Base-by-base conservation (phyloP, 2,888 invertebrate genomes). In the Sphinx pinastri region DNA sequence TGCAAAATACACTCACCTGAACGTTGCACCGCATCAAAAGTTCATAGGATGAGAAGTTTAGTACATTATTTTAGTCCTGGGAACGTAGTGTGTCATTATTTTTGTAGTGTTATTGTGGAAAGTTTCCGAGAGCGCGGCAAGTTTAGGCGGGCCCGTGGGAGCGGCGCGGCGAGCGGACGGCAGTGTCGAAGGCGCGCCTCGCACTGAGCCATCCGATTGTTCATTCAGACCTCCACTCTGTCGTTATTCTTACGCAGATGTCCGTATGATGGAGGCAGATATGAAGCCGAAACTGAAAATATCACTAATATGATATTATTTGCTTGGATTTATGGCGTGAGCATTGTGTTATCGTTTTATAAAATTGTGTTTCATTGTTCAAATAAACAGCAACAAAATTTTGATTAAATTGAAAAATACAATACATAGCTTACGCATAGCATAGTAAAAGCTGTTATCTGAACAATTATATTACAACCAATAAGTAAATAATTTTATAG, bases 161-260 rank as follows among this genome's bases (percentile, higher is more conserved):
- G 83, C 67, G 47, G 16, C 73, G 76, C 84, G 83, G 77, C 80
- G 86, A 81, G 82, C 87, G 89, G 81, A 84, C 88, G 83, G 76
- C 81, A 75, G 75, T 77, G 82, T 74, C 87, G 88, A 82, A 81
- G 76, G 87, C 88, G 84, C 86, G 88, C 82, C 88, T 89, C 89
- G 92, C 85, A 93, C 93, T 94, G 93, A 89, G 83, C 86, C 68
- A 70, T 69, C 81, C 85, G 85, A 87, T 91, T 90, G 89, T 87
- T 90, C 92, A 91, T 92, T 92, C 93, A 89, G 83, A 77, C 82
- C 89, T 88, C 84, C 82, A 79, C 85, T 85, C 87, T 79, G 85
- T 81, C 89, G 90, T 92, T 88, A 92, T 91, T 93, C 93, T 92
- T 90, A 92, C 92, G 88, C 92, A 93, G 91, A 91, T 92, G 92